Evolutionary conservation across 2,113 vertebrate genomes (phyloP).

Genomic region (Damaliscus lunatus): DNA sequence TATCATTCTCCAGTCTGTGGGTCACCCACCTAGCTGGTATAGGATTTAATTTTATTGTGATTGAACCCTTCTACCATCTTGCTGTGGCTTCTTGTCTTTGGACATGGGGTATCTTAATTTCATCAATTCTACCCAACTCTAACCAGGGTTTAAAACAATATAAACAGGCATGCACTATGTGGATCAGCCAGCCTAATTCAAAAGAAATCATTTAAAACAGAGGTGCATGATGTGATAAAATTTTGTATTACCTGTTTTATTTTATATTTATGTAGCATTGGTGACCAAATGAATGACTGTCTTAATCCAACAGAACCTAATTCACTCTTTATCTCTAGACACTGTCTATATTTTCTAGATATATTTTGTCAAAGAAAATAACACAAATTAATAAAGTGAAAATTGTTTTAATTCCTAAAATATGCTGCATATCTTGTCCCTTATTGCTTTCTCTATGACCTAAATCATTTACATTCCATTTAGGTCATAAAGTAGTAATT

Average conservation of each 20-base stretch:
- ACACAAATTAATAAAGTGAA: background rate
- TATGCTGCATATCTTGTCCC: too few relatives aligned
- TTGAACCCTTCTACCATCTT: background rate
- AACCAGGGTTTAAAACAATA: background rate
- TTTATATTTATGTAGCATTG: background rate
- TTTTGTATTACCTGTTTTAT: background rate
- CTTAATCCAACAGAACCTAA: background rate
- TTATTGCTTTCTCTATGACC: background rate
- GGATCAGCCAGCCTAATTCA: background rate
- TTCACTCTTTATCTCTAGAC: background rate
- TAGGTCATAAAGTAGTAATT: background rate
- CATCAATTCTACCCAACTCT: background rate
- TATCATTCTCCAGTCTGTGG: background rate
- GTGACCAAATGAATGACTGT: background rate
- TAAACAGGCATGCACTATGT: background rate
- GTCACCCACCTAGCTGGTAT: fast-evolving
- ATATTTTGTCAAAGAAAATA: background rate
- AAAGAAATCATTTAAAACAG: background rate
- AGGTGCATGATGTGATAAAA: background rate
- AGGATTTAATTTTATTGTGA: background rate
- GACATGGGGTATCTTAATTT: background rate
- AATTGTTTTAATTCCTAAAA: background rate
- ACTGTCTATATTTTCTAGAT: background rate
- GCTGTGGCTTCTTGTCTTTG: background rate
- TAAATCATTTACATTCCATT: background rate